Evolutionary conservation across 2,888 invertebrate species (phyloP).

Genomic region (Dendrolimus pini): DNA sequence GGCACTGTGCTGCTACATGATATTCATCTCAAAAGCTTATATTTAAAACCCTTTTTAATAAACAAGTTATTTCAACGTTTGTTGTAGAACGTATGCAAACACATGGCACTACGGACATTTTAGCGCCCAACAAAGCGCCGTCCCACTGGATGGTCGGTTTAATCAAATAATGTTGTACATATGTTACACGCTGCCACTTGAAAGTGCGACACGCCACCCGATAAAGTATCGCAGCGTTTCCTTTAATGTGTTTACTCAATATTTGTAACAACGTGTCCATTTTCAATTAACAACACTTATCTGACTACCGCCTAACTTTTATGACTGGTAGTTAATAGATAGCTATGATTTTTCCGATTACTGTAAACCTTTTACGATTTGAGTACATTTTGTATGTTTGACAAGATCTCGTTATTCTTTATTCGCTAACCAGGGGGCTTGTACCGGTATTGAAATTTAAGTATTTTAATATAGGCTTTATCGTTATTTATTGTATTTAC

Average conservation of each 20-base stretch:
- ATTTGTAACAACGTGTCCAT: slow-evolving; percentile 30
- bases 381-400: slow-evolving; percentile 1
- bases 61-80: too few species aligned
- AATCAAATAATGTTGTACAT: slow-evolving; percentile 59
- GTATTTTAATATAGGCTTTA: too few species aligned
- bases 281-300: slow-evolving; percentile 31
- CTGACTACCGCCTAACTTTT: slow-evolving; percentile 12
- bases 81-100: not conserved
- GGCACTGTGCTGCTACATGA: too few species aligned
- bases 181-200: slow-evolving; percentile 67
- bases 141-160: not conserved
- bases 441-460: too few species aligned
- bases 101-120: not conserved
- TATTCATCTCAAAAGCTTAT: too few species aligned
- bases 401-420: too few species aligned
- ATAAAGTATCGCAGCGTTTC: slow-evolving; percentile 49
- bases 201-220: slow-evolving; percentile 46
- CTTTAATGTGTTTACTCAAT: slow-evolving; percentile 49
- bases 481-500: too few species aligned
- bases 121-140: not conserved
- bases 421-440: too few species aligned
- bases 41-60: too few species aligned
- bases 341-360: slow-evolving; percentile 26
- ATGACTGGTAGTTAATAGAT: slow-evolving; percentile 16
- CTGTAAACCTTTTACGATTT: slow-evolving; percentile 5